Percentiles rank a stretch among this genome's conserved stretches.
Evolutionary conservation across 2,113 vertebrate species (phyloP).

Genomic region (Podocnemis expansa): DNA sequence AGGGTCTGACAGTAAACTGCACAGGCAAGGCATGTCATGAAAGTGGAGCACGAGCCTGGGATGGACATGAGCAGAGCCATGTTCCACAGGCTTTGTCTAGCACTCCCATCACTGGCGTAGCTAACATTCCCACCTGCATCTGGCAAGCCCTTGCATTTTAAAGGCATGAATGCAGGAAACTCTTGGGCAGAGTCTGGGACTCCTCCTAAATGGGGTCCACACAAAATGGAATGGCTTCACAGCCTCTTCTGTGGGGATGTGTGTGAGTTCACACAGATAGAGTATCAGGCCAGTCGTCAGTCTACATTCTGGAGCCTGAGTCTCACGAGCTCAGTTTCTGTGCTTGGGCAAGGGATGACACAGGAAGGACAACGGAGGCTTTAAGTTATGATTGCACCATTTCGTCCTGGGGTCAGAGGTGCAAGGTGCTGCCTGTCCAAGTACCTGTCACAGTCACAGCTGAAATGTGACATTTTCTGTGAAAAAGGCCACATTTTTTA

Average conservation of each 20-base stretch:
- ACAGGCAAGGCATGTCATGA: neutral
- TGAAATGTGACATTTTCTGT: neutral
- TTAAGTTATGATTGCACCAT: rapidly evolving
- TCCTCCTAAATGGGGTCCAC: neutral
- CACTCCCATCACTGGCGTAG: too few relatives aligned
- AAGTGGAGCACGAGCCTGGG: too few relatives aligned
- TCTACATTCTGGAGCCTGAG: neutral
- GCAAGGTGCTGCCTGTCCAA: neutral
- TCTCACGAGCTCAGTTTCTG: neutral
- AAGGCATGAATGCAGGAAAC: neutral
- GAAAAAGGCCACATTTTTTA: neutral
- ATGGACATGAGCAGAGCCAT: neutral
- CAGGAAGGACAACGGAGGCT: neutral
- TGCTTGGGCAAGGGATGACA: neutral
- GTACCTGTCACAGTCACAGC: too few relatives aligned
- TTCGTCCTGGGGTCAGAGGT: neutral
- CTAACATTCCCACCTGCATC: too few relatives aligned
- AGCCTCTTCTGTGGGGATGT: neutral
- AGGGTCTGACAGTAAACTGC: neutral
- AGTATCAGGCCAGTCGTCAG: neutral
- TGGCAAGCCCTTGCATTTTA: neutral
- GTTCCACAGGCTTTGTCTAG: neutral
- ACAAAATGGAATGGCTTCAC: neutral
- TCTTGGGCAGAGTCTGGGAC: neutral
- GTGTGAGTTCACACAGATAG: rapidly evolving